Conservation (phyloP, 2,113 vertebrate genomes). For the Neodontobutis hainanensis region DNA sequence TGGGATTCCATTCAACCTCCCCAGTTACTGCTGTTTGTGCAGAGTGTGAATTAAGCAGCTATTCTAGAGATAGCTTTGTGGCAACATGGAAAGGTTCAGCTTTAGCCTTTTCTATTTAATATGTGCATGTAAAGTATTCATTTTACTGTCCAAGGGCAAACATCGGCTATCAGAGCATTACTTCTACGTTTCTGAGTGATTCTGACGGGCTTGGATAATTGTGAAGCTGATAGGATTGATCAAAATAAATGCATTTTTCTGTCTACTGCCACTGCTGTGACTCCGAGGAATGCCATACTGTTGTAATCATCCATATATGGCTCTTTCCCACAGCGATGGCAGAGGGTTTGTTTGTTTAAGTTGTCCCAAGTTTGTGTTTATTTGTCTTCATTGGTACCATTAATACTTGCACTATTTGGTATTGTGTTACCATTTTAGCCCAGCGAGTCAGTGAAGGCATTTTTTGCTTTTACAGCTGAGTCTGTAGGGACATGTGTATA, state of each 20-base stretch:
- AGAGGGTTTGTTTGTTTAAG: constrained; percentile 19
- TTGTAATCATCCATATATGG: constrained; percentile 53
- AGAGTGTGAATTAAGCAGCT: constrained; percentile 35
- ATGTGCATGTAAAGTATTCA: background rate
- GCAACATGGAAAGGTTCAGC: background rate
- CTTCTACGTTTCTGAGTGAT: too few relatives aligned
- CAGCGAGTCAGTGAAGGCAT: background rate
- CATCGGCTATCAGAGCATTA: too few relatives aligned
- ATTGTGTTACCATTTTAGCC: constrained; percentile 6
- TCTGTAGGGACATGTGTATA: background rate
- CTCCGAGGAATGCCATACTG: constrained; percentile 13
- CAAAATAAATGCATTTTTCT: background rate
- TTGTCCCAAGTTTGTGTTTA: constrained; percentile 41
- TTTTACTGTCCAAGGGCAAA: background rate
- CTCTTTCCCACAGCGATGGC: constrained; percentile 52
- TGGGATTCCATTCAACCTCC: constrained; percentile 57
- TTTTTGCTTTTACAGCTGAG: background rate
- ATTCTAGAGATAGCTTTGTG: constrained; percentile 3
- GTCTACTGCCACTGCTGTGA: background rate
- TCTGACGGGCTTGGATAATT: too few relatives aligned
- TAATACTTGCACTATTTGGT: constrained; percentile 2
- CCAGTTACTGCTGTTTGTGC: constrained; percentile 46
- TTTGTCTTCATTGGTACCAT: constrained; percentile 18
- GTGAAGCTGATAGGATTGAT: background rate
- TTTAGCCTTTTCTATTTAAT: background rate